Conservation (phyloP, 2,888 invertebrate species). For the Dryococelus australis region DNA sequence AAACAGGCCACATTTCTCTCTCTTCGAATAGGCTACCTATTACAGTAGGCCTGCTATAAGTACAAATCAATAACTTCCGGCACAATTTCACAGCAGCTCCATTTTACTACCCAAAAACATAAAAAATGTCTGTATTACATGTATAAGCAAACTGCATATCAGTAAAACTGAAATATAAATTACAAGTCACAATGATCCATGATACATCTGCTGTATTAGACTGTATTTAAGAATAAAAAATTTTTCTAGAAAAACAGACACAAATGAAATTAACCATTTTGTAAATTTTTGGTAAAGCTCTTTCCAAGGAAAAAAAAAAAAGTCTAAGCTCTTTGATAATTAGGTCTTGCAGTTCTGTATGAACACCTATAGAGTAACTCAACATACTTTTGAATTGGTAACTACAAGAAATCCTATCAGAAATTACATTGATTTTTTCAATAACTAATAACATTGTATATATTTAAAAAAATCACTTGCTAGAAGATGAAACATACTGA, state of each 20-base stretch:
- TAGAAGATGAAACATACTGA: slow-evolving; percentile 32
- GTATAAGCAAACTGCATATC: background rate
- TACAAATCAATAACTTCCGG: no score
- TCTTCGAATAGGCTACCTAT: no score
- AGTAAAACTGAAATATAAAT: background rate
- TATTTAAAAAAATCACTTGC: background rate
- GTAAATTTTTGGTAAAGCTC: background rate
- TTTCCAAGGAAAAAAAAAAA: background rate
- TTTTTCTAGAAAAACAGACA: background rate
- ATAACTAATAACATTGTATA: background rate
- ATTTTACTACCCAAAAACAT: no score
- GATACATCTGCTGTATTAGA: background rate
- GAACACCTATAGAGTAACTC: background rate
- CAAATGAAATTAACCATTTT: background rate
- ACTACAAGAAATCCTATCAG: background rate
- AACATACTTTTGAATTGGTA: background rate
- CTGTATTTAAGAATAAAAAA: background rate
- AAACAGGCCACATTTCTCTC: no score
- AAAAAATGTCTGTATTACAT: no score
- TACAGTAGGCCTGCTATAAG: no score
- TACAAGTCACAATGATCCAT: background rate
- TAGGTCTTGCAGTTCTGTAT: background rate
- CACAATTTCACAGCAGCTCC: no score
- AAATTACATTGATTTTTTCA: background rate
- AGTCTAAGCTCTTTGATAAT: background rate